Percentiles rank a stretch among this genome's conserved stretches.
Conservation (phyloP, 2,888 invertebrate genomes). For the Cryptus armator region DNA sequence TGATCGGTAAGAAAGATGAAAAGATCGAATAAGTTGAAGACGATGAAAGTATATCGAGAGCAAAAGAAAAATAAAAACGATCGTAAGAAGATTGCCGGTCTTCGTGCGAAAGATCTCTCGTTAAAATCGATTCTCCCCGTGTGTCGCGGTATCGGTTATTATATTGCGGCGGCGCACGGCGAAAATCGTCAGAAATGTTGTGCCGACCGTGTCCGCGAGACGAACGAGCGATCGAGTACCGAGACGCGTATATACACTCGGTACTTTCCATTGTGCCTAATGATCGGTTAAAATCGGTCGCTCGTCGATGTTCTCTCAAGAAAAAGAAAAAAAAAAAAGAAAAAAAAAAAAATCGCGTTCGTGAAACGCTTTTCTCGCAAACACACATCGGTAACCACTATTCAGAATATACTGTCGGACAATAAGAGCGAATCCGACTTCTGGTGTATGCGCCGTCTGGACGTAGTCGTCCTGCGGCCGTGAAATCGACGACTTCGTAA, state of each 20-base stretch:
- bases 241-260: neutral
- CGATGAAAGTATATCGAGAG: constrained; percentile 51
- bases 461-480: constrained; percentile 47
- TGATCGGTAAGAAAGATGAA: constrained; percentile 32
- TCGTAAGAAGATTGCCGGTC: constrained; percentile 52
- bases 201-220: constrained; percentile 22
- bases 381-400: constrained; percentile 14
- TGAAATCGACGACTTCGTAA: constrained; percentile 71
- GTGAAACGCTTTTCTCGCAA: constrained; percentile 23
- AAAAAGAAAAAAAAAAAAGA: constrained; percentile 44
- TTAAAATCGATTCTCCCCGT: constrained; percentile 47
- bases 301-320: neutral
- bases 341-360: constrained; percentile 31
- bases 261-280: constrained; percentile 65
- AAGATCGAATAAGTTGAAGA: constrained; percentile 42
- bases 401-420: neutral
- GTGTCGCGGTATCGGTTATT: constrained; percentile 1
- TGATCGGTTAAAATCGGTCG: constrained; percentile 50
- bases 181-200: constrained; percentile 34
- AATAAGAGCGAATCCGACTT: constrained; percentile 44
- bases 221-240: constrained; percentile 26
- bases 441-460: constrained; percentile 18
- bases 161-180: neutral
- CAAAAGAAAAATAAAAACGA: neutral
- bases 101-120: constrained; percentile 41